These are phyloP conservation scores for Harpagoxenus sublaevis DNA, from an alignment of 2,888 invertebrate genomes.

Conservation along the genomic window DNA sequence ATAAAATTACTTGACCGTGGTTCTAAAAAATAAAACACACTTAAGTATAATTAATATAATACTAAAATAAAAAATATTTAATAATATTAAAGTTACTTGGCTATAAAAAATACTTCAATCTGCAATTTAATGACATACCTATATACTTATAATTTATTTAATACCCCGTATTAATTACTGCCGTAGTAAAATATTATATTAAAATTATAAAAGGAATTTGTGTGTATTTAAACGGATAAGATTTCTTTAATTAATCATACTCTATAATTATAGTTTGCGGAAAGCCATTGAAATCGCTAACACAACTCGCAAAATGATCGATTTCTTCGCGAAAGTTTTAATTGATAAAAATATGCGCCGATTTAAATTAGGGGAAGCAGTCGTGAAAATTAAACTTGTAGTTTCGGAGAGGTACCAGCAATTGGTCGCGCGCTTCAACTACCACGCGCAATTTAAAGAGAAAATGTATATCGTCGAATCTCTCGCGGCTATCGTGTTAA, in stretches of 20 bases:
- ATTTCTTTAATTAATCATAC: not conserved
- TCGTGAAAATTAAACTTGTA: not conserved
- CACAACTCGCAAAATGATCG: not conserved
- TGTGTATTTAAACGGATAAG: not conserved
- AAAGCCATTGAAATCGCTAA: not conserved
- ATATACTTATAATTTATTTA: not conserved
- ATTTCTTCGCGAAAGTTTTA: slow-evolving; percentile 1
- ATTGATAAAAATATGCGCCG: not conserved
- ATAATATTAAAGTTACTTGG: not conserved
- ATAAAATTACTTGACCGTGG: not conserved
- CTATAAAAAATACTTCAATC: not conserved
- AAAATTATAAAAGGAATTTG: not conserved
- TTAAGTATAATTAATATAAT: not conserved
- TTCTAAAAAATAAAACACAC: not conserved
- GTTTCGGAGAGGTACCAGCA: not conserved
- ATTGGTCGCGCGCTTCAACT: not conserved
- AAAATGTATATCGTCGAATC: not conserved
- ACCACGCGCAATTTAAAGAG: not conserved
- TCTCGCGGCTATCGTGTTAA: not conserved
- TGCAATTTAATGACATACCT: not conserved
- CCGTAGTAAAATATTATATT: not conserved
- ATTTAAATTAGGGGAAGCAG: not conserved
- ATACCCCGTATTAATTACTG: not conserved
- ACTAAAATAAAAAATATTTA: not conserved
- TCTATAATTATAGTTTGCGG: not conserved